Evolutionary conservation across 53 echinoderm and acorn worm species (phyloP), one percentile per base, ranked within the genome.

Genomic region (Pentamera pediparva): DNA sequence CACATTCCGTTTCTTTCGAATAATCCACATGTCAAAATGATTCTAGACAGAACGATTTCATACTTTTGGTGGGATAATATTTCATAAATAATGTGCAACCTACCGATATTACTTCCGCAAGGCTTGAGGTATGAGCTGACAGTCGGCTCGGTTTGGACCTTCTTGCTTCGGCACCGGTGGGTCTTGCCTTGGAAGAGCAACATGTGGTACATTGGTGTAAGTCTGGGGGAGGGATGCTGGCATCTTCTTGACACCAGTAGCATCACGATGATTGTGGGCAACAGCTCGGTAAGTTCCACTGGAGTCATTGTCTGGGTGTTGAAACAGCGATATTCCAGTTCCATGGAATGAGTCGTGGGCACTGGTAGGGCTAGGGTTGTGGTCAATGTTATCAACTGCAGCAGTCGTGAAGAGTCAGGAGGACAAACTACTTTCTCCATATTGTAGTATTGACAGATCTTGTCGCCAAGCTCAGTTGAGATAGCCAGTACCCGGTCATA

Each of bases 341-440:
- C 39, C 39, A 37, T 22, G 64, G 36, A 64, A 64, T 19, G 24
- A 64, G 5, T 37, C 39, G 38, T 38, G 6, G 20, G 39, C 79
- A 18, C 69, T 83, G 7, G 83, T 79, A 21, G 88, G 61, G 19
- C 59, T 77, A 10, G 77, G 77, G 55, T 86, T 81, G 34, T 86
- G 86, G 36, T 86, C 81, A 19, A 81, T 86, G 45, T 81, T 86
- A 60, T 86, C 86, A 7, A 81, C 51, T 13, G 81, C 86, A 12
- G 73, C 64, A 12, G 77, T 81, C 3, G 81, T 77, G 64, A 80
- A 86, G 2, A 80, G 18, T 21, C 32, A n/a, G 34, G 70, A 32
- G 86, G 86, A 35, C 81, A 81, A 19, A 81, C 72, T 12, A 52
- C 76, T 20, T 39, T 17, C 39, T 81, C 77, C 13, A 35, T 22